Evolutionary conservation across 2,113 vertebrate species (phyloP).

Genomic region (Vanacampus margaritifer): DNA sequence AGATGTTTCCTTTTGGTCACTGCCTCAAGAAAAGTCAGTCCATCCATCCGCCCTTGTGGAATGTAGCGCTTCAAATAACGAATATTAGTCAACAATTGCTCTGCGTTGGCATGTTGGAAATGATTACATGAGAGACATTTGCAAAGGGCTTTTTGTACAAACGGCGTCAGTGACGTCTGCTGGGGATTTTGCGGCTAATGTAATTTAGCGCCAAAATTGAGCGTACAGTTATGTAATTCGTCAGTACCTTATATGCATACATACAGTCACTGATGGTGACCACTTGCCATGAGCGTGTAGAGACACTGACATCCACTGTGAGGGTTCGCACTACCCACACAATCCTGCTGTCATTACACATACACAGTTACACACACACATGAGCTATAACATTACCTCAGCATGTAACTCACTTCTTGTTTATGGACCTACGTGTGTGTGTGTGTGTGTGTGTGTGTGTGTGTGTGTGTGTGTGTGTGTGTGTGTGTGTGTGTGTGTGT

Average conservation of each 20-base stretch:
- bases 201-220: too few relatives aligned
- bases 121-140: not conserved
- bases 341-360: constrained; percentile 41
- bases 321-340: constrained; percentile 62
- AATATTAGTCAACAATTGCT: not conserved
- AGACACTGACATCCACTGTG: not conserved
- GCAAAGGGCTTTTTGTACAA: not conserved
- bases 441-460: too few relatives aligned
- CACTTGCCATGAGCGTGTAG: not conserved
- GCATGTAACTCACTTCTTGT: constrained; percentile 51
- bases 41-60: not conserved
- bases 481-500: too few relatives aligned
- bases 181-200: too few relatives aligned
- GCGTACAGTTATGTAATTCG: too few relatives aligned
- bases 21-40: not conserved
- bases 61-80: not conserved
- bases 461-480: too few relatives aligned
- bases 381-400: constrained; percentile 64
- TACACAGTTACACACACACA: constrained; percentile 39
- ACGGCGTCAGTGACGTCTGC: too few relatives aligned
- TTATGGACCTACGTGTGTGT: constrained; percentile 42
- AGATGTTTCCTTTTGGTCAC: not conserved
- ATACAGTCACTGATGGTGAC: constrained; percentile 18
- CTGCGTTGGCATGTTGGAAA: not conserved
- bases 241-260: too few relatives aligned